Evolutionary conservation across 2,113 vertebrate genomes (phyloP).

Genomic region (Mus musculus): DNA sequence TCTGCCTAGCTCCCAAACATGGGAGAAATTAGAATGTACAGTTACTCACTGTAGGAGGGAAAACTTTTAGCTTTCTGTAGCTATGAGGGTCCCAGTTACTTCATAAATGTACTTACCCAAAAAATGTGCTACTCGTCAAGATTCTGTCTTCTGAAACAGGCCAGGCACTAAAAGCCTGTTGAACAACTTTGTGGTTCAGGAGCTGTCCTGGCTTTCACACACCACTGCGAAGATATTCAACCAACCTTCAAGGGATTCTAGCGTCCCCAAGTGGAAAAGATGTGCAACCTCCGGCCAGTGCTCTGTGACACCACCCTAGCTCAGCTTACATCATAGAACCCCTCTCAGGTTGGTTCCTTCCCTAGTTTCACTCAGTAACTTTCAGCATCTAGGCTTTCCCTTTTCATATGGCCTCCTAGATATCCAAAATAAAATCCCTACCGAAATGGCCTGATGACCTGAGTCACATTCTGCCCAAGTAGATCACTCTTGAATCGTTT

Average conservation of each 20-base stretch:
- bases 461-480: not conserved
- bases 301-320: not conserved
- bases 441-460: slow-evolving; percentile 43
- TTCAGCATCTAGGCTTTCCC: not conserved
- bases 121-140: not conserved
- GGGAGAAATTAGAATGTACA: rapidly evolving
- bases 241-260: not conserved
- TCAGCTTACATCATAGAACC: not conserved
- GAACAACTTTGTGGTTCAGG: not conserved
- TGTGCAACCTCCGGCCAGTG: rapidly evolving
- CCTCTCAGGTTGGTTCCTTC: not conserved
- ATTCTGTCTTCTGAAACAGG: not conserved
- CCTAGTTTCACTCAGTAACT: not conserved
- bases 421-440: not conserved
- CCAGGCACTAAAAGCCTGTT: not conserved
- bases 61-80: not conserved
- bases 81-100: not conserved
- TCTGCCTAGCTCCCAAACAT: no score
- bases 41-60: not conserved
- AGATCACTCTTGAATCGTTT: no score
- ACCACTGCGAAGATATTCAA: rapidly evolving
- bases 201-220: rapidly evolving
- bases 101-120: not conserved
- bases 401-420: not conserved
- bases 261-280: not conserved